Base-by-base conservation (phyloP, 2,113 vertebrate genomes). In the Muscicapa adusta region DNA sequence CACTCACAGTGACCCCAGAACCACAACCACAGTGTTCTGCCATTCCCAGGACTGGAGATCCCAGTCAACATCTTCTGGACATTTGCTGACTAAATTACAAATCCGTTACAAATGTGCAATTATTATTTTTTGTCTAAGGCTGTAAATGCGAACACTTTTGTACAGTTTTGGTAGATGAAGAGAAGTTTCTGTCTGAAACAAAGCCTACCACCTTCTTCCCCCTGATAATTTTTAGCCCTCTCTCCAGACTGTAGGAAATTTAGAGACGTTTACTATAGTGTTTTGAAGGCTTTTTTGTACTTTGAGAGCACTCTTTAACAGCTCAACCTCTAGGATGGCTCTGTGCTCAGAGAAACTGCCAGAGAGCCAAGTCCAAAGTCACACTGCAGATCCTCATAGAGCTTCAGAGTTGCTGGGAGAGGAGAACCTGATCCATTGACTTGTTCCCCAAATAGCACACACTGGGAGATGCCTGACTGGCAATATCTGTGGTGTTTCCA, bases 391-490 rank as follows among this genome's bases (percentile, higher is more conserved):
- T 5, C 8, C n/a, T 79, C 70, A 51, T 47, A 33, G 28, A 73
- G 72, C 60, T 75, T n/a, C 67, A 36, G 60, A 84, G 61, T n/a
- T 79, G 86, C 47, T 66, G 60, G 51, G 57, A 91, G 66, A 45
- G 18, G 60, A 86, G 70, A 94, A 91, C 65, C 72, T 86, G 66
- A 84, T 82, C 86, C 90, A 93, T 26, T 89, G 91, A 79, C 77
- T 93, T 28, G 28, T 77, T 92, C 94, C 81, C 54, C 82, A 86
- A 95, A 95, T 85, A 95, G 85, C 68, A 94, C 40, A 34, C 11
- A 7, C 88, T 96, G 91, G 94, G 96, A 94, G 93, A 88, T 95
- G 94, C 85, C 82, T 92, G 88, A 80, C 91, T 95, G 82, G 79
- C 83, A 94, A 88, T 90, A 90, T 85, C 93, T 94, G 95, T 93